These are phyloP conservation scores for Neoscelio sp. DNA, from an alignment of 2,888 invertebrate species.

Conservation along the genomic window DNA sequence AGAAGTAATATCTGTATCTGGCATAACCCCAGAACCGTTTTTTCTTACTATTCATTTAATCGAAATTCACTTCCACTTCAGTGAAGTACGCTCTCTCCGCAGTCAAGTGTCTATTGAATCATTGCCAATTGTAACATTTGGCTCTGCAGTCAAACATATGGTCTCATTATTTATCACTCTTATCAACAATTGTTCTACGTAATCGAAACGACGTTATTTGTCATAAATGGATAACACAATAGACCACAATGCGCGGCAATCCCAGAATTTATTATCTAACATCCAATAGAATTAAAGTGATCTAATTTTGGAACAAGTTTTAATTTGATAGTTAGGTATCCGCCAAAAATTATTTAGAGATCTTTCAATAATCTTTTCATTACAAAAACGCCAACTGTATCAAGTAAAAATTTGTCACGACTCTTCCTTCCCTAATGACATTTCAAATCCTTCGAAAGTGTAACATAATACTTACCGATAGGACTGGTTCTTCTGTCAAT, in stretches of 20 bases:
- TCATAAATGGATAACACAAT: no score
- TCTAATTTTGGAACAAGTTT: no score
- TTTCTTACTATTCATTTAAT: slow-evolving; percentile 41
- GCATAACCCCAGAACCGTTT: slow-evolving; percentile 16
- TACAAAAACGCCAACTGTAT: no score
- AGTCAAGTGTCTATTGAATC: slow-evolving; percentile 57
- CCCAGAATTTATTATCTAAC: neutral
- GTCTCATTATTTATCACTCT: slow-evolving; percentile 24
- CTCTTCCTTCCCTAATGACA: no score
- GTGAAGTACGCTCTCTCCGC: slow-evolving; percentile 17
- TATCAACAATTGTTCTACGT: neutral
- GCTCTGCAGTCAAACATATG: slow-evolving; percentile 20
- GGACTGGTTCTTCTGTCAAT: slow-evolving; percentile 75
- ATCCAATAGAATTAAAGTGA: no score
- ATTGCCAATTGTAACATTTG: slow-evolving; percentile 57
- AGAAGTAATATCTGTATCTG: slow-evolving; percentile 45
- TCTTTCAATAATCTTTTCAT: no score
- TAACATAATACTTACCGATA: slow-evolving; percentile 68
- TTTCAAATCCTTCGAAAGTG: no score
- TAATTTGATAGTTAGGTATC: no score
- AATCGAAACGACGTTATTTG: no score
- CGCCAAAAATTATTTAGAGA: no score
- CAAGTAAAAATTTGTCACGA: no score
- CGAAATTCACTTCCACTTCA: slow-evolving; percentile 50
- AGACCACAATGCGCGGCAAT: no score